Evolutionary conservation across 2,888 invertebrate species (phyloP).

Genomic region (Xylota sylvarum): DNA sequence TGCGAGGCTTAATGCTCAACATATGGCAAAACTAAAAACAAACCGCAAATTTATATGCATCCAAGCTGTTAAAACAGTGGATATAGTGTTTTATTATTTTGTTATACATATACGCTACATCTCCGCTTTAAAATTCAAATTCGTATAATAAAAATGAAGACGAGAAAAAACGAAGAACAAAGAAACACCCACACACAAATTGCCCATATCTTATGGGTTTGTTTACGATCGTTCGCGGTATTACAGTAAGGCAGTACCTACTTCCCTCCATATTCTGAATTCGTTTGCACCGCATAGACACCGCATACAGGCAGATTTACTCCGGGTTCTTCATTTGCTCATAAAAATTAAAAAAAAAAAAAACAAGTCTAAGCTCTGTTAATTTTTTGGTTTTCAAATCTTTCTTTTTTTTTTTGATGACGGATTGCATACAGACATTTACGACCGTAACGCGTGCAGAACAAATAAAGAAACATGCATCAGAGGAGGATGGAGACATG

Average conservation of each 20-base stretch:
- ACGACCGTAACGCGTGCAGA: conserved; percentile 56
- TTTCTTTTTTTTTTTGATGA: conserved; percentile 39
- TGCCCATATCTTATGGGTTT: conserved; percentile 43
- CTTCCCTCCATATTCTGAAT: conserved; percentile 36
- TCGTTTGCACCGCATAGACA: conserved; percentile 16
- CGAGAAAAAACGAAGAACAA: conserved; percentile 18
- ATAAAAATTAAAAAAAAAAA: background rate
- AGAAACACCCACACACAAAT: conserved; percentile 58
- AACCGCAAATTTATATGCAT: conserved; percentile 2
- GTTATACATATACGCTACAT: conserved; percentile 7
- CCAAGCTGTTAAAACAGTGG: conserved; percentile 13
- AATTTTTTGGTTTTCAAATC: conserved; percentile 4
- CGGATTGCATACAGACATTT: conserved; percentile 51
- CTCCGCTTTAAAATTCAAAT: conserved; percentile 30
- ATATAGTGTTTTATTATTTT: conserved; percentile 24
- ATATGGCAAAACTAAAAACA: conserved; percentile 7
- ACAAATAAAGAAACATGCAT: conserved; percentile 29
- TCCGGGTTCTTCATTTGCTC: conserved; percentile 26
- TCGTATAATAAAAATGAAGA: conserved; percentile 27
- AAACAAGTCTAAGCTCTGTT: conserved; percentile 15
- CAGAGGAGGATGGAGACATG: conserved; percentile 39
- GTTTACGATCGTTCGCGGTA: conserved; percentile 47
- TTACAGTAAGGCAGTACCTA: conserved; percentile 34
- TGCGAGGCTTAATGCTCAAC: background rate
- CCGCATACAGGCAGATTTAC: conserved; percentile 34